Evolutionary conservation across 2,888 invertebrate genomes (phyloP).

Genomic region (Mesorhabditis spiculigera): DNA sequence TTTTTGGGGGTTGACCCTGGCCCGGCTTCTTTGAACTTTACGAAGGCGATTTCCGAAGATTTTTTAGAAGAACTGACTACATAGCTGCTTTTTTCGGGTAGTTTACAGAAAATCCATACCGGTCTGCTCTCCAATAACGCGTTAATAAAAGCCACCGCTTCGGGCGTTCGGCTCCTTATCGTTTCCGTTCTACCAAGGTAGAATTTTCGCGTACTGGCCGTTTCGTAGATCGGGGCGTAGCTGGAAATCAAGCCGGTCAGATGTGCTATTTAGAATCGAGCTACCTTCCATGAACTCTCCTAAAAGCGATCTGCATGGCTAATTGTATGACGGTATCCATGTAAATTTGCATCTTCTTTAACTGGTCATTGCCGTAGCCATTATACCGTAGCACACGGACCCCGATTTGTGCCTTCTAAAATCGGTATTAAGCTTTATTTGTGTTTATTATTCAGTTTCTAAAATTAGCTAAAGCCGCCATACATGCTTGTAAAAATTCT

Average conservation of each 20-base stretch:
- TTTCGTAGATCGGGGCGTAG: slow-evolving; percentile 70
- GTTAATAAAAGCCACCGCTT: slow-evolving; percentile 55
- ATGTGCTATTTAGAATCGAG: not conserved
- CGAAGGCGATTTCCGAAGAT: no score
- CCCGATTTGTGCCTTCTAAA: slow-evolving; percentile 28
- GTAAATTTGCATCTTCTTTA: slow-evolving; percentile 65
- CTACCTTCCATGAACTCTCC: slow-evolving; percentile 61
- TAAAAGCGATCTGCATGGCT: slow-evolving; percentile 67
- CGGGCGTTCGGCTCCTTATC: slow-evolving; percentile 66
- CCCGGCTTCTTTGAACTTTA: not conserved
- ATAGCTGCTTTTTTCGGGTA: slow-evolving; percentile 9
- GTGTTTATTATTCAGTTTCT: slow-evolving; percentile 21
- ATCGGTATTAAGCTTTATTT: slow-evolving; percentile 52
- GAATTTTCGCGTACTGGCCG: slow-evolving; percentile 68
- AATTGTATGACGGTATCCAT: slow-evolving; percentile 69
- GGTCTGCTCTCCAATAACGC: slow-evolving; percentile 11
- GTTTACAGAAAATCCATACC: slow-evolving; percentile 10
- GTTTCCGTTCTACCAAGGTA: slow-evolving; percentile 71
- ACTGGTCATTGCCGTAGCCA: slow-evolving; percentile 48
- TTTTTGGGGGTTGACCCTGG: not conserved
- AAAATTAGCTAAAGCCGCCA: not conserved
- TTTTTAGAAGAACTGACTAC: not conserved
- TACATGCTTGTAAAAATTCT: slow-evolving; percentile 49
- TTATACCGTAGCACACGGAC: slow-evolving; percentile 24
- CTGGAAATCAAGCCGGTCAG: slow-evolving; percentile 58